Conservation (phyloP, 1,140 invertebrate species). For the Papilio machaon region DNA sequence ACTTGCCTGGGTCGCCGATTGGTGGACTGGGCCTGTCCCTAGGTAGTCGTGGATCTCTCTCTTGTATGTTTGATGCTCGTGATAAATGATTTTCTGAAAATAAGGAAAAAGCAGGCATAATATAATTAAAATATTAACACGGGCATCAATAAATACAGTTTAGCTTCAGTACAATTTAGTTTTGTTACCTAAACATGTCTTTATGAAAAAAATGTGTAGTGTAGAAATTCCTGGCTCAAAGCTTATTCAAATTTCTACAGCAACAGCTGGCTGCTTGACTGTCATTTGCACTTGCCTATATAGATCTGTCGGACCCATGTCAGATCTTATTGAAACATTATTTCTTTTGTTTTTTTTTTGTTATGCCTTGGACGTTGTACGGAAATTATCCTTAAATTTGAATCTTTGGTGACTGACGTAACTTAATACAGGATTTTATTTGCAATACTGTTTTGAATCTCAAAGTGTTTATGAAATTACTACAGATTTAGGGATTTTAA, state of each 20-base stretch:
- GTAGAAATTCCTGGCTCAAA: neutral
- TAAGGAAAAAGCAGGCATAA: slow-evolving; percentile 32
- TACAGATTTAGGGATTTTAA: neutral
- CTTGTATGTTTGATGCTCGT: slow-evolving; percentile 89
- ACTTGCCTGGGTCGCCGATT: slow-evolving; percentile 82
- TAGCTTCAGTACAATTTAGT: too few relatives aligned
- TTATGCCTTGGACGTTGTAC: neutral
- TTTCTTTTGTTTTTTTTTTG: slow-evolving; percentile 11
- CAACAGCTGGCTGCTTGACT: neutral
- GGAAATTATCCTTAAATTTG: neutral
- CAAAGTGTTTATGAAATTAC: neutral
- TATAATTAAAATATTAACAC: neutral
- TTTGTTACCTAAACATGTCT: neutral
- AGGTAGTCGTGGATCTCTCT: slow-evolving; percentile 78
- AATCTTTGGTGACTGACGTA: neutral
- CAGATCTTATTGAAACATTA: slow-evolving; percentile 12
- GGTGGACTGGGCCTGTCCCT: slow-evolving; percentile 82
- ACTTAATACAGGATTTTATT: neutral
- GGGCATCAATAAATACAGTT: neutral
- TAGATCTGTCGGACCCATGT: slow-evolving; percentile 19
- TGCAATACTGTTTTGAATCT: neutral
- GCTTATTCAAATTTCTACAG: neutral
- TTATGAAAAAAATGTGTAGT: neutral
- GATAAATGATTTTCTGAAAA: slow-evolving; percentile 91
- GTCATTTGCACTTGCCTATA: neutral